These are phyloP conservation scores for Sylvilagus bachmani DNA, from an alignment of 2,113 vertebrate genomes.

Conservation along the genomic window DNA sequence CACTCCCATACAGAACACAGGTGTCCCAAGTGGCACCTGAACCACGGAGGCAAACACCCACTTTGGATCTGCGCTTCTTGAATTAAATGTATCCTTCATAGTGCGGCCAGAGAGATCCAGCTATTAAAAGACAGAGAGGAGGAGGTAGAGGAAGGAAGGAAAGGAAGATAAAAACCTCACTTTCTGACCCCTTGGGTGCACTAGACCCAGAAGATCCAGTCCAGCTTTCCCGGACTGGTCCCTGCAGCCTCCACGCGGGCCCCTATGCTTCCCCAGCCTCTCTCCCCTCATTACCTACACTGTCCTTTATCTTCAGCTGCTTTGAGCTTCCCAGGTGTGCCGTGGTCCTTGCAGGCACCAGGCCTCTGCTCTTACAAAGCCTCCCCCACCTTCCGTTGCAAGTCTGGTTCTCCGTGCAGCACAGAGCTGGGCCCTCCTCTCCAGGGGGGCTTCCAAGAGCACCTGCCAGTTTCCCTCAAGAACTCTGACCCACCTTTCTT, in stretches of 20 bases:
- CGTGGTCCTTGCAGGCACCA: no score
- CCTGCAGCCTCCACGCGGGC: neutral
- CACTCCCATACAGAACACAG: no score
- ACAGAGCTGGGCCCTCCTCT: rapidly evolving
- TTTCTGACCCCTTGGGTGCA: neutral
- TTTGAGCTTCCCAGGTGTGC: neutral
- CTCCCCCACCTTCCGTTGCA: neutral
- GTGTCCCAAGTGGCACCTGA: no score
- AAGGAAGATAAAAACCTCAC: neutral
- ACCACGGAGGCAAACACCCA: no score
- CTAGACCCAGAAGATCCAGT: neutral
- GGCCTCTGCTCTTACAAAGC: neutral
- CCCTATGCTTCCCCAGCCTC: no score
- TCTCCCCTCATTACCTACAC: neutral
- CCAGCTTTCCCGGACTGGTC: neutral
- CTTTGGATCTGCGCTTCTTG: neutral
- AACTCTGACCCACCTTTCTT: neutral
- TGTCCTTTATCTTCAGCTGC: neutral
- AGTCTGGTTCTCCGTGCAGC: neutral
- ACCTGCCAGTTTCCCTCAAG: rapidly evolving
- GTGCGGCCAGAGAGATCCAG: no score
- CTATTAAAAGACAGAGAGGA: neutral
- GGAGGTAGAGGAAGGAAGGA: neutral
- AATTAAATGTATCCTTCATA: no score
- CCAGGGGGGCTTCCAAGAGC: neutral